Conservation (phyloP, 2,113 vertebrate genomes). For the Mellivora capensis region DNA sequence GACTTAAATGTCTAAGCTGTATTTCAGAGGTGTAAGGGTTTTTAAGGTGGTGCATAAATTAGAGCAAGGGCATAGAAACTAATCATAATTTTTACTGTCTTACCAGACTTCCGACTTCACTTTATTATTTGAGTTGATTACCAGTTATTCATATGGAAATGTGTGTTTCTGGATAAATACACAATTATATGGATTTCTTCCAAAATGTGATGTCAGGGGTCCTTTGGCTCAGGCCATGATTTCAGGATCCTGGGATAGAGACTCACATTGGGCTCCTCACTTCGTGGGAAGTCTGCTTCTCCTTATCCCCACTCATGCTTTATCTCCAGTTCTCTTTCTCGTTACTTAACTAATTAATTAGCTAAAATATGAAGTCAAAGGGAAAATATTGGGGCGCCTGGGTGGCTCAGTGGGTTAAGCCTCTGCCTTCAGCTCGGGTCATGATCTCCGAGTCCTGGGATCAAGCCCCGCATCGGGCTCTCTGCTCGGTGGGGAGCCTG, state of each 20-base stretch:
- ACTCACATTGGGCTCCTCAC: too few species aligned
- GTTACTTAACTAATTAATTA: too few species aligned
- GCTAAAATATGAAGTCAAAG: background rate
- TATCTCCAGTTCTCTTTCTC: too few species aligned
- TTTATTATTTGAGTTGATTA: background rate
- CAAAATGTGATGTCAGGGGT: background rate
- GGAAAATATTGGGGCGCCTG: background rate
- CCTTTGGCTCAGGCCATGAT: too few species aligned
- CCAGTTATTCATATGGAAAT: background rate
- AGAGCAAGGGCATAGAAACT: background rate
- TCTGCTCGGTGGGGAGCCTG: too few species aligned
- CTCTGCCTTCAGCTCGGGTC: too few species aligned
- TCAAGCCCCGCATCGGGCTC: too few species aligned
- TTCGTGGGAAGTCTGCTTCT: too few species aligned
- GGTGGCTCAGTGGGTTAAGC: too few species aligned
- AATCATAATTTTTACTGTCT: background rate
- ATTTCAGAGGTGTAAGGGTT: background rate
- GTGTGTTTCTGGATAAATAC: background rate
- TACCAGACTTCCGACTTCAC: background rate
- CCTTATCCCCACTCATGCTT: too few species aligned
- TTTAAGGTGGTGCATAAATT: background rate
- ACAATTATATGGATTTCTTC: background rate
- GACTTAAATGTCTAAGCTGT: background rate
- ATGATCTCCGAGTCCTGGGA: too few species aligned
- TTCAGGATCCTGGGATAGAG: too few species aligned